Conservation (phyloP, 2,888 invertebrate genomes). For the Pterostichus madidus region DNA sequence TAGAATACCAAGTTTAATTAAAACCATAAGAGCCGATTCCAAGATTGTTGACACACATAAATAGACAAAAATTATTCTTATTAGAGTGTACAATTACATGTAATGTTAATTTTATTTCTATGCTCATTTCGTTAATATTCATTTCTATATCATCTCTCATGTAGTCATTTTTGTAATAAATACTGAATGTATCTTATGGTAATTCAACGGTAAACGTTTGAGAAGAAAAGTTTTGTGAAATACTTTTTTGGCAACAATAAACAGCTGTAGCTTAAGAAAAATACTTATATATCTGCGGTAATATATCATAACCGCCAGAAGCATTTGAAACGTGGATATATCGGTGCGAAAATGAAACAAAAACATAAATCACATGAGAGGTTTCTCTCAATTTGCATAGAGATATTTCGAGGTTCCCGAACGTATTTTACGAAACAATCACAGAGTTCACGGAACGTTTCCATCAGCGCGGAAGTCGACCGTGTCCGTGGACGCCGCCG, state of each 20-base stretch:
- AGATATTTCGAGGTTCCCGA: conserved; percentile 58
- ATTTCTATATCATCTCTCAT: no score
- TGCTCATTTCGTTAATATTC: no score
- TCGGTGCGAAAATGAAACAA: conserved; percentile 64
- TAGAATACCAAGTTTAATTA: no score
- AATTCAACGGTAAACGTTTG: conserved; percentile 9
- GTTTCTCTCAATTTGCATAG: conserved; percentile 66
- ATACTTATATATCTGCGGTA: conserved; percentile 59
- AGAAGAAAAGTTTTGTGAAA: conserved; percentile 15
- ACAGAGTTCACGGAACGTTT: conserved; percentile 54
- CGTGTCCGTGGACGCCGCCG: conserved; percentile 1
- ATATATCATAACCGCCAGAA: conserved; percentile 61
- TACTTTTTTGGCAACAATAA: conserved; percentile 48
- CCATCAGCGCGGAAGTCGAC: conserved; percentile 33
- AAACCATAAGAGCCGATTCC: no score
- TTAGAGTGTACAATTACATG: no score
- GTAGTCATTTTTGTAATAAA: no score
- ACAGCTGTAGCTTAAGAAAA: conserved; percentile 64
- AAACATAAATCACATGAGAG: conserved; percentile 65
- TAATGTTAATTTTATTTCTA: no score
- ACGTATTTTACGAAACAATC: conserved; percentile 66
- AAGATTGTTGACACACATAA: no score
- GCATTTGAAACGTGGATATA: conserved; percentile 60
- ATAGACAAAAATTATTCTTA: no score
- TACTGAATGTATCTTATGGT: conserved; percentile 7